Base-by-base conservation (phyloP, 2,888 invertebrate species). In the Melinopterus prodromus region DNA sequence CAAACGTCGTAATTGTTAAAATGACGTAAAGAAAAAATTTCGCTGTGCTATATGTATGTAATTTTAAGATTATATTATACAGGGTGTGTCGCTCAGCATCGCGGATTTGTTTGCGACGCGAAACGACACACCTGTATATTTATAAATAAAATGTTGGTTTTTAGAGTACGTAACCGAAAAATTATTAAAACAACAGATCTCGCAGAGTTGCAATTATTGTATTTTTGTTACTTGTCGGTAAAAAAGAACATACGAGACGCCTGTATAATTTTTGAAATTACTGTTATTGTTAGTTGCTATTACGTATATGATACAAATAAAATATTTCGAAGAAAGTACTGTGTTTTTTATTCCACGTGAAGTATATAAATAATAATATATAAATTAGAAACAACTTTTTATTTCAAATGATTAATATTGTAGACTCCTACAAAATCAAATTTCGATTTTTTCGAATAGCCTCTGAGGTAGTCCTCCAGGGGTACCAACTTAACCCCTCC, bases 401-500 rank as follows among this genome's bases (percentile, higher is more conserved):
- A 26, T 26, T 26, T 26, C 3, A 26, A 26, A 26, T 3, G 26
- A 26, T 26, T 26, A 26, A 26, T 3, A 26, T 26, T 26, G 26
- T 26, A 26, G 26, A 3, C 26, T 2, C 26, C 26, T 26, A 26
- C 3, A 26, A 26, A 26, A 26, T 2, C 26, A 26, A 26, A 26
- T 26, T 26, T 26, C 3, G 26, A 26, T 26, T 26, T 26, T 26
- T 26, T 26, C 26, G 26, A 70, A 70, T 70, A n/a, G 1, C 6
- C 70, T 16, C 35, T 71, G 0, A 78, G 75, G 15, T 78, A 78
- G 82, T 95, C 94, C 16, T 91, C 88, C 0, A 93, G 89, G 0
- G 90, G 87, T 16, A 95, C 92, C 86, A 91, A 92, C 84, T 93
- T 93, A 16, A 96, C 94, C 1, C 97, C 96, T 3, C 97, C 97